Evolutionary conservation across 2,797 vertebrate genomes (phyloP).

Genomic region (Chiroxiphia lanceolata): DNA sequence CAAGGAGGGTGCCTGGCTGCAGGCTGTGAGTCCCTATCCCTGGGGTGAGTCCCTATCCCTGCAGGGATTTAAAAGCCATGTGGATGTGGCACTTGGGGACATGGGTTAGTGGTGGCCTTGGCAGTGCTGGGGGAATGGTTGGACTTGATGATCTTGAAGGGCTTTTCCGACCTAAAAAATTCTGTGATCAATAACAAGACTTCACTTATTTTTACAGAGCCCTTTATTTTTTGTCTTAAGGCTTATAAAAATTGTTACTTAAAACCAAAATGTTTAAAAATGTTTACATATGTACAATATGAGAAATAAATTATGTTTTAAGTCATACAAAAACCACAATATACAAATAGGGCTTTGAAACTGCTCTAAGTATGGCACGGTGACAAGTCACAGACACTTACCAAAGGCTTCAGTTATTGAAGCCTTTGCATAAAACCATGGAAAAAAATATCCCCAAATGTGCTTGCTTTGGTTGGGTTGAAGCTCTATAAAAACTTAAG

Average conservation of each 20-base stretch:
- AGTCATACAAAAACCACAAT: constrained; percentile 70
- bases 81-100: not conserved
- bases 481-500: not conserved
- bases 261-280: constrained; percentile 24
- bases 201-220: not conserved
- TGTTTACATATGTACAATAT: constrained; percentile 71
- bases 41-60: too few relatives aligned
- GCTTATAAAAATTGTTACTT: constrained; percentile 64
- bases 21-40: not conserved
- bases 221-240: constrained; percentile 55
- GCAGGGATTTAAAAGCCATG: not conserved
- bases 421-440: constrained; percentile 5
- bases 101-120: not conserved
- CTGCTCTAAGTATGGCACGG: constrained; percentile 28
- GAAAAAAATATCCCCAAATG: not conserved
- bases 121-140: not conserved
- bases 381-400: constrained; percentile 21
- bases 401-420: constrained; percentile 12
- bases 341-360: constrained; percentile 72
- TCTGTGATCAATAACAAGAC: not conserved
- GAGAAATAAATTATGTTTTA: constrained; percentile 77
- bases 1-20: not conserved
- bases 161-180: not conserved
- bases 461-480: constrained; percentile 59
- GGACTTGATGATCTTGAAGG: not conserved